A percentile compares a stretch with the other conserved stretches of the same genome.
phyloP scores from a whole-genome alignment of 2,113 vertebrate species.

The Epinephelus lanceolatus region DNA sequence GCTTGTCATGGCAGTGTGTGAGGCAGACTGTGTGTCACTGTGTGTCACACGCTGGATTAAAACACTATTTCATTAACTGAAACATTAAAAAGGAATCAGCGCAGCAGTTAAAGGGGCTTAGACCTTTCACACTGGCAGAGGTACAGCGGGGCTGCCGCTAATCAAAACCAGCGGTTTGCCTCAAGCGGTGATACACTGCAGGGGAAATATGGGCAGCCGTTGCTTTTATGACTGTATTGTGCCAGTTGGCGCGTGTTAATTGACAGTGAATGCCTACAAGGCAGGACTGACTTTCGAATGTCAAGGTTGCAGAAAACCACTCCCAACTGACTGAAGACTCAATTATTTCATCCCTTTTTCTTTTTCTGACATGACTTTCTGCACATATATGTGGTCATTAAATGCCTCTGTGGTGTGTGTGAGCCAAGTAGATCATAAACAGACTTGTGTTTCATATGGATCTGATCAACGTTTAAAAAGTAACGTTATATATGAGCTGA shows the following conservation, averaged over 20 bases:
- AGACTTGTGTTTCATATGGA: no score
- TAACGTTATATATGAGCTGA: no score
- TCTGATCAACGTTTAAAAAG: no score
- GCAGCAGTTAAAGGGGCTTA: slow-evolving; percentile 29
- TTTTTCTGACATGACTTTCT: slow-evolving; percentile 11
- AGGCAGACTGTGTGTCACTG: not conserved
- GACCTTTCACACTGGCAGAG: slow-evolving; percentile 24
- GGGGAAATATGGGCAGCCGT: slow-evolving; percentile 39
- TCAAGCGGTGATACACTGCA: slow-evolving; percentile 49
- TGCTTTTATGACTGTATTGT: slow-evolving; percentile 50
- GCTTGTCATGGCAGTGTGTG: slow-evolving; percentile 6
- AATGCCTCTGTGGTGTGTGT: not conserved
- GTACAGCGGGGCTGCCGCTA: slow-evolving; percentile 14
- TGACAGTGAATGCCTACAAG: slow-evolving; percentile 48
- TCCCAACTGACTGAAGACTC: slow-evolving; percentile 19
- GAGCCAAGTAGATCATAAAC: slow-evolving; percentile 22
- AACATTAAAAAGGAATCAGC: slow-evolving; percentile 60
- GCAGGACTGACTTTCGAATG: slow-evolving; percentile 47
- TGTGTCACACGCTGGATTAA: slow-evolving; percentile 44
- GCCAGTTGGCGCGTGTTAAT: slow-evolving; percentile 55
- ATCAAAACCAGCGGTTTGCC: slow-evolving; percentile 51
- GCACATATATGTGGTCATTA: slow-evolving; percentile 1
- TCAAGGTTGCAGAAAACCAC: slow-evolving; percentile 27
- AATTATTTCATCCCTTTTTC: slow-evolving; percentile 12
- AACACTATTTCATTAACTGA: slow-evolving; percentile 52